Base-by-base conservation (phyloP, 2,113 vertebrate species). In the Trematocara marginatum region DNA sequence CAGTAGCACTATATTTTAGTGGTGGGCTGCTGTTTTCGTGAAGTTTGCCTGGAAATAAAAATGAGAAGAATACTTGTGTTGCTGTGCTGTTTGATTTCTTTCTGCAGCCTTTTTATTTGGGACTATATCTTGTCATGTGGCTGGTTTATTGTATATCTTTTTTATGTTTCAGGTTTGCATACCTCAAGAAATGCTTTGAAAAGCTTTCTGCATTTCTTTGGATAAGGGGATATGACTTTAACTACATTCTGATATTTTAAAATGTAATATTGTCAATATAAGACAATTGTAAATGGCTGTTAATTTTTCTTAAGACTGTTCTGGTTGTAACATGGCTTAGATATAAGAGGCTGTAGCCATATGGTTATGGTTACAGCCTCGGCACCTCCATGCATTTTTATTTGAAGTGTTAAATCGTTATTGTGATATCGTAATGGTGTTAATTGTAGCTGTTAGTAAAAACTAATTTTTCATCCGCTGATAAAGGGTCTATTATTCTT, bases 391-490 rank as follows among this genome's bases (percentile, higher is more conserved):
- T 76, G 45, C 69, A 49, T 7, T 74, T 29, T 49, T 76, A 76
- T 49, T 49, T 76, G 15, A 31, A 49, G 15, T 31, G 26, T 49
- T 76, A 31, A 49, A 49, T 49, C 1, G 4, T 29, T 76, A 12
- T 49, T 49, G 69, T 49, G 45, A 76, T 49, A 49, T 49, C 0
- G 6, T n/a, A 26, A 76, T 49, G 15, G 34, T 16, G 2, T 61
- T 76, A 56, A 66, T 81, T 76, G 13, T 76, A 23, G 83, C 52
- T 18, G 6, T 69, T 79, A 18, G 1, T 9, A 79, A 54, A 80
- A 49, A 4, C n/a, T 0, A 26, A n/a, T 83, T 91, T 94, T 94
- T 94, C 94, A 95, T 94, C 80, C 91, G 92, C 85, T 87, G 69
- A 90, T 94, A 54, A 76, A 78, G 34, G 49, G 29, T 5, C 29